phyloP scores from a whole-genome alignment of 2,797 vertebrate species.

The Gymnothorax reevesii region DNA sequence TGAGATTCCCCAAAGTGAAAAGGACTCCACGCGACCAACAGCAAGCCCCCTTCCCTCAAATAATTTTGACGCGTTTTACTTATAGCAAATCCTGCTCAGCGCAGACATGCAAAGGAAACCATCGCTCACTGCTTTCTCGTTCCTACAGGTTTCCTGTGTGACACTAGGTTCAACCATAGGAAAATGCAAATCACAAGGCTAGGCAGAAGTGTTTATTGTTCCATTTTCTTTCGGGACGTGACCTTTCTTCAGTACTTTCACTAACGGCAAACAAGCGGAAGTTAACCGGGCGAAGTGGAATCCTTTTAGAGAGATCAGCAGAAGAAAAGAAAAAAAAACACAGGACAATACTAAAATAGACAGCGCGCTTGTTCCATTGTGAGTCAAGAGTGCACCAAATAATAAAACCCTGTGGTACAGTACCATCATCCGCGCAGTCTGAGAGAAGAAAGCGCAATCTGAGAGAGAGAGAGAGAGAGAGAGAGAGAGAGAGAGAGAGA shows the following conservation, averaged over 20 bases:
- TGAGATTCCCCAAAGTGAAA: background rate
- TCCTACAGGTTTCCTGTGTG: background rate
- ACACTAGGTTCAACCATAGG: background rate
- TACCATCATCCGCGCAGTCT: background rate
- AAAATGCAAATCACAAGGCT: slow-evolving; percentile 14
- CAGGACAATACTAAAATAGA: slow-evolving; percentile 4
- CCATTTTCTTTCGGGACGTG: slow-evolving; percentile 14
- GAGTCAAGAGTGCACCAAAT: slow-evolving; percentile 25
- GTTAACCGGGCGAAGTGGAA: slow-evolving; percentile 3
- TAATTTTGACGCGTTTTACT: background rate
- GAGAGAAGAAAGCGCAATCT: no score
- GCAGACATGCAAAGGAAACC: background rate
- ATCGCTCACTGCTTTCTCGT: background rate
- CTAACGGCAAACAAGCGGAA: background rate
- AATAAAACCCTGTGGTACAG: background rate
- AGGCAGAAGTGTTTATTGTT: slow-evolving; percentile 11
- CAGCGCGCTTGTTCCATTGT: slow-evolving; percentile 30
- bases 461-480: background rate
- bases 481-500: background rate
- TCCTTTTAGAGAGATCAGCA: slow-evolving; percentile 24
- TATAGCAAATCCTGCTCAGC: background rate
- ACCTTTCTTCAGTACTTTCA: slow-evolving; percentile 23
- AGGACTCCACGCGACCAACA: background rate
- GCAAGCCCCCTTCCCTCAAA: background rate
- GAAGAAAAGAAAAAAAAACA: background rate